phyloP scores from a whole-genome alignment of 2,113 vertebrate genomes.

The Motacilla tschutschensis region DNA sequence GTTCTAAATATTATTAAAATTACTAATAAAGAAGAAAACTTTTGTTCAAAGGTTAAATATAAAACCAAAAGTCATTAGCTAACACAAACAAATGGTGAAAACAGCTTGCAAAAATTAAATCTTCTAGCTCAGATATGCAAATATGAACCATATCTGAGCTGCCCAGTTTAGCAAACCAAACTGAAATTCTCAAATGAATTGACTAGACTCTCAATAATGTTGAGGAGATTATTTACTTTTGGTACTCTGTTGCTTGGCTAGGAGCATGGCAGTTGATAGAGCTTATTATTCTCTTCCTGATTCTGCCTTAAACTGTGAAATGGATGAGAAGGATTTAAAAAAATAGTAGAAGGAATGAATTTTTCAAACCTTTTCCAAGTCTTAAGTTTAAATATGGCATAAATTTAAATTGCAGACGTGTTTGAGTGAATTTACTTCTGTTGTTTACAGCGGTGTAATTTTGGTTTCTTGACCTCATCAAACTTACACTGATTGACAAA shows the following conservation, averaged over 20 bases:
- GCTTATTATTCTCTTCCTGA: background rate
- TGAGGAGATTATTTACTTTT: background rate
- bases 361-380: background rate
- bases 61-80: background rate
- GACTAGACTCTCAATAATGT: background rate
- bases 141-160: background rate
- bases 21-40: background rate
- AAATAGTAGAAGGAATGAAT: background rate
- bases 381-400: background rate
- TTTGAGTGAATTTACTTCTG: background rate
- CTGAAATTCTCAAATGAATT: background rate
- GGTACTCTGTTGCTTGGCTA: background rate
- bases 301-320: background rate
- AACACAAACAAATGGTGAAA: background rate
- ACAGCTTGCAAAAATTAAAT: background rate
- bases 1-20: background rate
- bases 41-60: background rate
- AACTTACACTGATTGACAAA: background rate
- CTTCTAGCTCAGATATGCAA: background rate
- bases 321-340: background rate
- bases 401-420: background rate
- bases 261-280: background rate
- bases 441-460: background rate
- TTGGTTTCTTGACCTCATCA: background rate
- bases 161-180: background rate